Conservation (phyloP, 1,140 invertebrate genomes). For the Calosoma granatense region DNA sequence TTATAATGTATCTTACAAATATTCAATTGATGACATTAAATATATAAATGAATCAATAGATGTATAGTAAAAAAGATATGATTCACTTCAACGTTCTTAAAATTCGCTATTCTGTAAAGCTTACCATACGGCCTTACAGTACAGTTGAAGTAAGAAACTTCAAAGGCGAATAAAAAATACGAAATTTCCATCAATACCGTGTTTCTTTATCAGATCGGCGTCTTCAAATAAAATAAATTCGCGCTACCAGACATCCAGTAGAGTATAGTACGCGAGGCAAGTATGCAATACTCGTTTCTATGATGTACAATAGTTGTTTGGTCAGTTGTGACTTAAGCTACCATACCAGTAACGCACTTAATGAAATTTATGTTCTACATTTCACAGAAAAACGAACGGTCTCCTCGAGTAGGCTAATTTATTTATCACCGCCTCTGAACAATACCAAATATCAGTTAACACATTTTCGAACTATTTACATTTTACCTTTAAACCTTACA, state of each 20-base stretch:
- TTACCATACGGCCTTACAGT: too few species aligned
- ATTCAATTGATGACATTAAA: too few species aligned
- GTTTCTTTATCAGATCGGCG: conserved; percentile 25
- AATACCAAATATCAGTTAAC: conserved; percentile 28
- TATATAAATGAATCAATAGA: too few species aligned
- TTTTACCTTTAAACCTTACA: too few species aligned
- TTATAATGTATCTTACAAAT: too few species aligned
- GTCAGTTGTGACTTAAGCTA: conserved; percentile 19
- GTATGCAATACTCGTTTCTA: not conserved
- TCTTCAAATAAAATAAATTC: conserved; percentile 27
- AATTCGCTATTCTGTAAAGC: too few species aligned
- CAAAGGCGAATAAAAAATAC: conserved; percentile 12
- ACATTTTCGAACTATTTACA: too few species aligned
- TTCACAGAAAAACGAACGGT: conserved; percentile 24
- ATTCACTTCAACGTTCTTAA: too few species aligned
- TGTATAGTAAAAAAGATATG: too few species aligned
- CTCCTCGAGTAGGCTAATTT: conserved; percentile 25
- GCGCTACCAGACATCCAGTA: not conserved
- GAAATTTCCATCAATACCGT: conserved; percentile 25
- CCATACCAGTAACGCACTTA: conserved; percentile 29
- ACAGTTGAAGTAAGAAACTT: too few species aligned
- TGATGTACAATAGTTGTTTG: conserved; percentile 6
- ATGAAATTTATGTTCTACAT: conserved; percentile 27
- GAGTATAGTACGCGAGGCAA: not conserved
- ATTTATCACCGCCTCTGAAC: conserved; percentile 25